Base-by-base conservation (phyloP, 2,888 invertebrate genomes). In the Drosophila anomalata region DNA sequence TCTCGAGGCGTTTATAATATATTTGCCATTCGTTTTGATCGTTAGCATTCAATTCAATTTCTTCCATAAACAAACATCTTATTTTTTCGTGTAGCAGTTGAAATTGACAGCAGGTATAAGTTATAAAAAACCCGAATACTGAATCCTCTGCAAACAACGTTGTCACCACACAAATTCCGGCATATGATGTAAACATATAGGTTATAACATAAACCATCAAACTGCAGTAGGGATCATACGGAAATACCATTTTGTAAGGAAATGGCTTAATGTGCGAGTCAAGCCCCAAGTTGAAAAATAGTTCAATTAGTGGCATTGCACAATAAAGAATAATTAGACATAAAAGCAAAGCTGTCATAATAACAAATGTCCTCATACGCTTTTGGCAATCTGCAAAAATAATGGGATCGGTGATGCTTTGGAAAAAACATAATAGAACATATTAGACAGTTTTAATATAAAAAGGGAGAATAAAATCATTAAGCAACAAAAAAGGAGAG, bases 221-320 rank as follows among this genome's bases (percentile, higher is more conserved):
- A 29, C 80, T 88, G 3, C 71, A 75, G 51, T 91, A 78, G 0
- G 91, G 89, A 71, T 90, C 76, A 57, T 77, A 92, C 0, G 91
- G 91, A 65, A 92, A 92, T 2, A 88, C 55, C 92, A 92, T 92
- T 81, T 91, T 91, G 54, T 92, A 92, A 0, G 92, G 92, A 75
- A 91, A 92, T n/a, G 91, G 92, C 59, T 90, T 91, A 0, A 55
- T 48, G 3, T 47, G 11, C 9, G 44, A 54, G 22, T 75, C 68
- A 0, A 72, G 17, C 3, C 72, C 84, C 8, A 68, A 22, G 42
- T 68, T 58, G 22, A 44, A 69, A 46, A 86, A 79, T 2, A 92
- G 47, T 58, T 90, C 90, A 1, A 91, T 55, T 6, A 92, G 31
- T 2, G 92, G 92, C 51, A 91, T 29, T 2, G 88, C 54, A 26